Evolutionary conservation across 2,113 vertebrate genomes (phyloP).

Genomic region (Proterorhinus semilunaris): DNA sequence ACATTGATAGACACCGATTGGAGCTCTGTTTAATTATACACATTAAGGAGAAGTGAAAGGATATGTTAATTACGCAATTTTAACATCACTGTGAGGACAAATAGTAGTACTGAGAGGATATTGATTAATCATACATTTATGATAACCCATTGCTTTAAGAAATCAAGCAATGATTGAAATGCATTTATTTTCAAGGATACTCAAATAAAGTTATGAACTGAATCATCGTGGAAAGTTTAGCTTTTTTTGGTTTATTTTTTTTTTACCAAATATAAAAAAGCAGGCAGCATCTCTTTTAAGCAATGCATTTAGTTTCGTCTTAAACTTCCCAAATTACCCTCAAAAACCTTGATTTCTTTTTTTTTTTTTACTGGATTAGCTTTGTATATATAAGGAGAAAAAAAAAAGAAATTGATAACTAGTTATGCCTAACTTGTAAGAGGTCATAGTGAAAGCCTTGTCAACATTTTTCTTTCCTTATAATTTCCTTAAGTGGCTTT

Average conservation of each 20-base stretch:
- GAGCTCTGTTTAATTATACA: constrained; percentile 6
- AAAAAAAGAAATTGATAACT: too few species aligned
- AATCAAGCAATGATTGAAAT: neutral
- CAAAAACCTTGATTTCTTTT: too few species aligned
- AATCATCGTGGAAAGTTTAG: neutral
- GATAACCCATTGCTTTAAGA: neutral
- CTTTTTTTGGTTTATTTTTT: too few species aligned
- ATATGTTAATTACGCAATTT: constrained; percentile 1
- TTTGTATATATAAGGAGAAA: too few species aligned
- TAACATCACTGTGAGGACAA: neutral
- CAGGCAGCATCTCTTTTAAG: too few species aligned
- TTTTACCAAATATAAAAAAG: too few species aligned
- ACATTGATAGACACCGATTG: constrained; percentile 3
- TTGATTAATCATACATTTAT: constrained; percentile 5
- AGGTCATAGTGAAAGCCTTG: neutral
- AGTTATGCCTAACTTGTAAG: too few species aligned
- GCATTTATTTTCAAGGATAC: neutral
- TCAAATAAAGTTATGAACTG: neutral
- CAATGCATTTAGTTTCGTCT: too few species aligned
- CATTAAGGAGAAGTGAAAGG: neutral
- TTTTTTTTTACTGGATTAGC: too few species aligned
- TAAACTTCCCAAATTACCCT: too few species aligned
- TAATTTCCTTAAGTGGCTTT: constrained; percentile 1
- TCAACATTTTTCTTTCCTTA: constrained; percentile 5
- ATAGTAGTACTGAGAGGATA: neutral